A percentile compares a stretch with the other conserved stretches of the same genome.
These are phyloP conservation scores for Drosophila paulistorum DNA, from an alignment of 1,140 invertebrate genomes.

Conservation along the genomic window DNA sequence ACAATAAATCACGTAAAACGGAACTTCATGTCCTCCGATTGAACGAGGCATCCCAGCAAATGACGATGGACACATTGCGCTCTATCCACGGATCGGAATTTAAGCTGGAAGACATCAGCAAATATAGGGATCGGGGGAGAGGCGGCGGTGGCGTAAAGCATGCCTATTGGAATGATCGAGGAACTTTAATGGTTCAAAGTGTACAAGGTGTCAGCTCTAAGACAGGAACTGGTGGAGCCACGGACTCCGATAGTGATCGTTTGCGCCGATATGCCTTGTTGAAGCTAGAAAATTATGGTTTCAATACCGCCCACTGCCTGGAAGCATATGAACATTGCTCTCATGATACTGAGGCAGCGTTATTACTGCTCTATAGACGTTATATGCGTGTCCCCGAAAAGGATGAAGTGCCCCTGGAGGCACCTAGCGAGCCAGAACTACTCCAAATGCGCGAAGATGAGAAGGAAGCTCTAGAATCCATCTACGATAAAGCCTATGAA, in stretches of 20 bases:
- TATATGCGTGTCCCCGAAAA: slow-evolving; percentile 84
- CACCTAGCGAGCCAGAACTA: slow-evolving; percentile 83
- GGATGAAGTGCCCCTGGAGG: slow-evolving; percentile 40
- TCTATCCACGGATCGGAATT: slow-evolving; percentile 88
- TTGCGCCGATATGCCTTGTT: slow-evolving; percentile 87
- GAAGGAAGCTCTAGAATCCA: slow-evolving; percentile 88
- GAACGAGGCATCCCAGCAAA: slow-evolving; percentile 86
- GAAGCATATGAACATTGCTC: slow-evolving; percentile 88
- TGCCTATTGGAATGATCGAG: slow-evolving; percentile 89
- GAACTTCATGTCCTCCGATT: slow-evolving; percentile 88
- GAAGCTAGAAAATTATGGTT: slow-evolving; percentile 89
- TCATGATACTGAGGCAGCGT: slow-evolving; percentile 87
- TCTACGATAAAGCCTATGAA: slow-evolving; percentile 87
- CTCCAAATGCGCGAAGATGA: slow-evolving; percentile 87
- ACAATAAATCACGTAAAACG: slow-evolving; percentile 85
- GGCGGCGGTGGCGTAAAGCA: slow-evolving; percentile 86
- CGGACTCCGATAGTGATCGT: slow-evolving; percentile 80
- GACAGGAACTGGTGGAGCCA: slow-evolving; percentile 12
- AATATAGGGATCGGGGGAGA: slow-evolving; percentile 87
- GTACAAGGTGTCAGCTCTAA: slow-evolving; percentile 86
- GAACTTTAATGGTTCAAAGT: slow-evolving; percentile 88
- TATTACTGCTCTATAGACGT: slow-evolving; percentile 88
- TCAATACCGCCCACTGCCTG: slow-evolving; percentile 88
- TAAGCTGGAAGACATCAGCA: slow-evolving; percentile 84
- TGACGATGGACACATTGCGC: slow-evolving; percentile 88